Percentiles rank a stretch among this genome's conserved stretches.
Conservation (phyloP, 2,888 invertebrate genomes). For the Auanema sp. region DNA sequence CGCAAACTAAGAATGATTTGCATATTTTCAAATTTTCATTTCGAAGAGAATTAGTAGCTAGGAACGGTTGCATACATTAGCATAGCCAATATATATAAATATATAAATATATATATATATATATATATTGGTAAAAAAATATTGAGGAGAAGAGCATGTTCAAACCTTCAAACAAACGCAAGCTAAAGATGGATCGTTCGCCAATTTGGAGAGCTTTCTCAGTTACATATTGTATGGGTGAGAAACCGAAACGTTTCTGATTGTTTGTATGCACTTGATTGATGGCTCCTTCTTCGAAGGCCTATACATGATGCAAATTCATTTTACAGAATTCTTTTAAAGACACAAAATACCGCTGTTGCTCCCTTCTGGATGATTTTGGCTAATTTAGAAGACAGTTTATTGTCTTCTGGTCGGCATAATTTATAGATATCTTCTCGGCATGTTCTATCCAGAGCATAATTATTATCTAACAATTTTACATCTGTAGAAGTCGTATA, state of each 20-base stretch:
- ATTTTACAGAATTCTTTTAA: constrained; percentile 13
- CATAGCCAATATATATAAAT: too few relatives aligned
- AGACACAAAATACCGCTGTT: constrained; percentile 26
- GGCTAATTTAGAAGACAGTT: constrained; percentile 26
- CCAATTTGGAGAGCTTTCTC: constrained; percentile 18
- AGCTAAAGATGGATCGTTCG: neutral
- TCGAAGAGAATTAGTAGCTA: too few relatives aligned
- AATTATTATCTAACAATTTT: constrained; percentile 65
- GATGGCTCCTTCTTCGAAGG: constrained; percentile 46
- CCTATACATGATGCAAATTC: constrained; percentile 23
- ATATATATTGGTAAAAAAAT: too few relatives aligned
- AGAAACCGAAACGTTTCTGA: constrained; percentile 47
- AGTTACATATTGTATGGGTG: constrained; percentile 39
- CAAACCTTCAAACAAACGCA: neutral
- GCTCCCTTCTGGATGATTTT: constrained; percentile 42
- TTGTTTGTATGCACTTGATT: constrained; percentile 46
- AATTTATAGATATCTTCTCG: constrained; percentile 46
- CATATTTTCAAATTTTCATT: too few relatives aligned
- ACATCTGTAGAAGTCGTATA: constrained; percentile 56
- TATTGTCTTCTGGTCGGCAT: constrained; percentile 24
- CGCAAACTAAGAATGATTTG: too few relatives aligned
- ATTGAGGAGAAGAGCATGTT: too few relatives aligned
- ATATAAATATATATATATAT: too few relatives aligned
- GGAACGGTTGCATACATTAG: too few relatives aligned
- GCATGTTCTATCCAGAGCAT: constrained; percentile 65